Percentiles rank a stretch among this genome's conserved stretches.
phyloP scores from a whole-genome alignment of 2,888 invertebrate genomes.

The Aphidoletes aphidimyza region DNA sequence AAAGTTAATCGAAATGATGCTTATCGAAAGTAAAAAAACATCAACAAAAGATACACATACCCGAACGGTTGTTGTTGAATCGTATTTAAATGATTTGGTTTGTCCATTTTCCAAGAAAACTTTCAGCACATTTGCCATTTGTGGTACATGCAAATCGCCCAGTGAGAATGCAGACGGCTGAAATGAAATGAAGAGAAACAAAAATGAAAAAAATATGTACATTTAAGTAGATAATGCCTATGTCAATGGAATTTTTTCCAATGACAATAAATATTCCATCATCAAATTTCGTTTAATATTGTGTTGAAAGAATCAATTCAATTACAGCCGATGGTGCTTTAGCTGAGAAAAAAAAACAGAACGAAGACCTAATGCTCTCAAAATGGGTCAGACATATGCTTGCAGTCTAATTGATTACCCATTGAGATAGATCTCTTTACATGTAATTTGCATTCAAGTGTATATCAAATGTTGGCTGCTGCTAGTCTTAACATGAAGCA shows the following conservation, averaged over 20 bases:
- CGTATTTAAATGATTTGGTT: constrained; percentile 95
- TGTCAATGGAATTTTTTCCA: not conserved
- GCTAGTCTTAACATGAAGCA: not conserved
- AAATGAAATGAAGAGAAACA: too few species aligned
- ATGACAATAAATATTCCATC: not conserved
- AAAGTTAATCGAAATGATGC: not conserved
- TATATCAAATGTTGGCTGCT: not conserved
- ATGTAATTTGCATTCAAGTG: constrained; percentile 17
- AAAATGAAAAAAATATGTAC: constrained; percentile 59
- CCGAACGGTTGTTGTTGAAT: constrained; percentile 86
- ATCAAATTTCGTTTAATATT: not conserved
- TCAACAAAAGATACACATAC: constrained; percentile 61
- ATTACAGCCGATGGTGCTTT: not conserved
- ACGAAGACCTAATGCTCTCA: not conserved
- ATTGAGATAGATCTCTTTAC: not conserved
- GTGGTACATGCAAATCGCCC: constrained; percentile 84
- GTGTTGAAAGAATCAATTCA: not conserved
- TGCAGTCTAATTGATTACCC: not conserved
- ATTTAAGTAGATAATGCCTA: not conserved
- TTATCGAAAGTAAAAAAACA: not conserved
- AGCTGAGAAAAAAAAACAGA: not conserved
- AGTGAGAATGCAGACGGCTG: constrained; percentile 86
- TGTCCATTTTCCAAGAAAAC: constrained; percentile 96
- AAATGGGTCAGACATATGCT: not conserved
- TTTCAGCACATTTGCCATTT: constrained; percentile 94